Evolutionary conservation across 1,140 invertebrate genomes (phyloP).

Genomic region (Lordiphosa clarofinis): DNA sequence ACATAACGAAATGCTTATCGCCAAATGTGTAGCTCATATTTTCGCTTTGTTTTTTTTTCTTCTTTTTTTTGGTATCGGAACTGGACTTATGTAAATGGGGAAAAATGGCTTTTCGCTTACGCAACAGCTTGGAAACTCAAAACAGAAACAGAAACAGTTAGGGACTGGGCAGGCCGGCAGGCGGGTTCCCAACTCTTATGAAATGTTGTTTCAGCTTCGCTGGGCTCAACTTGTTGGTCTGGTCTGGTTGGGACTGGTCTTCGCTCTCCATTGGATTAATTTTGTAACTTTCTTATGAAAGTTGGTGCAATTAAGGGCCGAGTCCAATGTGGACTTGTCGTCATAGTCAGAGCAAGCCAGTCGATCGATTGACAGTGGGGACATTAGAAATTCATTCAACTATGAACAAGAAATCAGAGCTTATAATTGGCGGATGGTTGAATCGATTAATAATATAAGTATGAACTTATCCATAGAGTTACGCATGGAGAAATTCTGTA

Average conservation of each 20-base stretch:
- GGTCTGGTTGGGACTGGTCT: too few species aligned
- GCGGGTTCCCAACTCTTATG: too few species aligned
- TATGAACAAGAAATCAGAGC: slow-evolving; percentile 29
- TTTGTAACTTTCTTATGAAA: slow-evolving; percentile 52
- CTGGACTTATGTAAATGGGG: slow-evolving; percentile 30
- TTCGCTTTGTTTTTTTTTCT: slow-evolving; percentile 1
- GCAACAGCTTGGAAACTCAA: slow-evolving; percentile 17
- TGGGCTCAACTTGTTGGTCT: too few species aligned
- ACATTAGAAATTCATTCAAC: slow-evolving; percentile 25
- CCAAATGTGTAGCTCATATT: neutral
- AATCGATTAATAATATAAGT: too few species aligned
- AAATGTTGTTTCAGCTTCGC: too few species aligned
- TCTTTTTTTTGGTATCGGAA: slow-evolving; percentile 1
- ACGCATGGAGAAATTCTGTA: too few species aligned
- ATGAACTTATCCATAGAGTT: too few species aligned
- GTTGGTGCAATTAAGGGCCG: slow-evolving; percentile 36
- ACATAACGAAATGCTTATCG: neutral
- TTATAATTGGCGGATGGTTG: slow-evolving; percentile 1
- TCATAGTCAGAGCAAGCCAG: neutral
- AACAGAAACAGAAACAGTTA: too few species aligned
- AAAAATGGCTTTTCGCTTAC: slow-evolving; percentile 27
- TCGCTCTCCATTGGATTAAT: neutral
- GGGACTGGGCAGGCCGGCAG: too few species aligned
- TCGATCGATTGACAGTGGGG: slow-evolving; percentile 4
- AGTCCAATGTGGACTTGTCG: neutral